phyloP scores from a whole-genome alignment of 2,888 invertebrate species.

The Eremobia ochroleuca region DNA sequence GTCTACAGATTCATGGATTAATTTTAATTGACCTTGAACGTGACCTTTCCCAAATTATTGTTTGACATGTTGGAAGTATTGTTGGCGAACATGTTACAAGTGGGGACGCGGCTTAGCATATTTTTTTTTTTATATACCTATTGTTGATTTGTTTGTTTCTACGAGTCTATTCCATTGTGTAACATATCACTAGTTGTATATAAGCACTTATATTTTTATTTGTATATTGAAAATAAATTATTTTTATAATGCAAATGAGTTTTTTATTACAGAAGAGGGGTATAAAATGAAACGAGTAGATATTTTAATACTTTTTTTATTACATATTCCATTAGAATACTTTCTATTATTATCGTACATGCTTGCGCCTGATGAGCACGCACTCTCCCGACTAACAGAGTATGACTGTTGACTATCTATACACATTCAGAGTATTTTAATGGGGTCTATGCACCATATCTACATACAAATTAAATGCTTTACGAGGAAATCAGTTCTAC shows the following conservation, averaged over 20 bases:
- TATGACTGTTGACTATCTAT: conserved; percentile 70
- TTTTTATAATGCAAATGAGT: conserved; percentile 73
- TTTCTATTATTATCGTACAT: conserved; percentile 86
- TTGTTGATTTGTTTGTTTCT: conserved; percentile 64
- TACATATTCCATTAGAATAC: conserved; percentile 91
- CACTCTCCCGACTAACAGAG: conserved; percentile 66
- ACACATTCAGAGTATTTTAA: conserved; percentile 73
- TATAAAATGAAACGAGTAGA: conserved; percentile 49
- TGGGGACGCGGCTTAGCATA: conserved; percentile 13
- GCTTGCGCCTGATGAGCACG: conserved; percentile 71
- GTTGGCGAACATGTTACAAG: not conserved
- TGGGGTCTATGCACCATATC: conserved; percentile 84
- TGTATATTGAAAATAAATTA: conserved; percentile 75
- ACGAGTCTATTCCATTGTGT: conserved; percentile 68
- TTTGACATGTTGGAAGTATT: not conserved
- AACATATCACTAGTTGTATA: conserved; percentile 79
- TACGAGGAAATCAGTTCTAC: conserved; percentile 84
- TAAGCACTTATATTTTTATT: conserved; percentile 69
- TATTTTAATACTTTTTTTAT: conserved; percentile 87
- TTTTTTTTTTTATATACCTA: conserved; percentile 36
- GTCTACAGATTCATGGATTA: not conserved
- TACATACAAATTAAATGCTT: conserved; percentile 87
- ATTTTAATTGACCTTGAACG: not conserved
- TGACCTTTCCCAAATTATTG: not conserved
- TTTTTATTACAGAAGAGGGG: conserved; percentile 51